Percentiles rank a stretch among this genome's conserved stretches.
These are phyloP conservation scores for Zootoca vivipara DNA, from an alignment of 2,113 vertebrate species.

Conservation along the genomic window DNA sequence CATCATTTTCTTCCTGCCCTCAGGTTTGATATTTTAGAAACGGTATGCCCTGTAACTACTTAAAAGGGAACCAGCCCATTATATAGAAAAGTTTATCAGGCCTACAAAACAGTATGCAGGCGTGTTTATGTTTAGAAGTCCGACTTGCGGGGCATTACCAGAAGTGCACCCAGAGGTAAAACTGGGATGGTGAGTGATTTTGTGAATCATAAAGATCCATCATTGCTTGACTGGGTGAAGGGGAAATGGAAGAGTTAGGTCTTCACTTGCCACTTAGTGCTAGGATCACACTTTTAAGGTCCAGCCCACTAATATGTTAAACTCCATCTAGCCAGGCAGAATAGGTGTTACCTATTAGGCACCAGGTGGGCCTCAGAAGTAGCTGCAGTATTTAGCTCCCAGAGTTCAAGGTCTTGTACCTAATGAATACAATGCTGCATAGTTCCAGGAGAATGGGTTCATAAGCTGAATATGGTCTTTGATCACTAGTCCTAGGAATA, in stretches of 20 bases:
- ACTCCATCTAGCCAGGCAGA: not conserved
- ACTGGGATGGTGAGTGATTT: not conserved
- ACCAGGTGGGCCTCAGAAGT: not conserved
- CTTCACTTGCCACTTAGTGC: not conserved
- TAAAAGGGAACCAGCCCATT: constrained; percentile 26
- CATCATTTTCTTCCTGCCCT: constrained; percentile 69
- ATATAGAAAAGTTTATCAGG: constrained; percentile 3
- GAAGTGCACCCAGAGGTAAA: not conserved
- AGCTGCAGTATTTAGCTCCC: not conserved
- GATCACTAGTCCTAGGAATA: not conserved
- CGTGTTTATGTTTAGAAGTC: not conserved
- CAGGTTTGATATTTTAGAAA: constrained; percentile 41
- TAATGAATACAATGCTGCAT: not conserved
- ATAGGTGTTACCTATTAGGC: not conserved
- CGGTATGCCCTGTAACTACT: not conserved
- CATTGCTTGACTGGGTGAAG: not conserved
- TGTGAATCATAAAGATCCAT: not conserved
- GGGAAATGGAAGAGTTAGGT: no score
- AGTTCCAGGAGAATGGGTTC: not conserved
- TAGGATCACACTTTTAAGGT: not conserved
- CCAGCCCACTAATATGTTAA: no score
- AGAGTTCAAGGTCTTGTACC: not conserved
- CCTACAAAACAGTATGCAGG: not conserved
- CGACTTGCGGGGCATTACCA: not conserved
- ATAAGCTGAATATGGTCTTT: not conserved